Percentiles rank a stretch among this genome's conserved stretches.
These are phyloP conservation scores for Sula dactylatra DNA, from an alignment of 2,113 vertebrate genomes.

Conservation along the genomic window DNA sequence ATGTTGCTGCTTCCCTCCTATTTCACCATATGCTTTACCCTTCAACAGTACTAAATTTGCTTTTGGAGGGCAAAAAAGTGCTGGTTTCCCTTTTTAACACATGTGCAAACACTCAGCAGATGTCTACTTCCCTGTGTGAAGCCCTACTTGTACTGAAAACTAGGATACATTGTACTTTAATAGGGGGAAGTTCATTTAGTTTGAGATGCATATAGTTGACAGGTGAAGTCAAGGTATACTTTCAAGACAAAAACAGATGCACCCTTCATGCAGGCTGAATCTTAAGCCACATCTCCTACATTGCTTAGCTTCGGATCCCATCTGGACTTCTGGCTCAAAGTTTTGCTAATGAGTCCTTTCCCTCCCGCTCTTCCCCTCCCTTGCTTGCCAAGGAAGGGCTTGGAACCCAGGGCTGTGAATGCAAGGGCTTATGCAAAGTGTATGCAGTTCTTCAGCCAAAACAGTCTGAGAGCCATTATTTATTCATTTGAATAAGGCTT, in stretches of 20 bases:
- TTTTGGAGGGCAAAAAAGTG: neutral
- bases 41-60: neutral
- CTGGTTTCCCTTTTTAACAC: neutral
- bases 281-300: neutral
- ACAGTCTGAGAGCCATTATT: neutral
- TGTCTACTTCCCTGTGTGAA: neutral
- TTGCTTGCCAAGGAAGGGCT: neutral
- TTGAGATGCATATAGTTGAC: neutral
- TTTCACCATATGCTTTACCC: neutral
- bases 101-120: neutral
- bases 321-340: neutral
- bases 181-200: neutral
- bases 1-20: neutral
- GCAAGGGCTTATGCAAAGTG: neutral
- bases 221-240: neutral
- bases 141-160: neutral
- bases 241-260: neutral
- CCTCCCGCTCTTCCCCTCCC: neutral
- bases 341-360: neutral
- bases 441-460: conserved; percentile 2
- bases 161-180: neutral
- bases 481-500: conserved; percentile 20
- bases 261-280: neutral
- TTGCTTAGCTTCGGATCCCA: neutral
- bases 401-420: neutral